phyloP scores from a whole-genome alignment of 2,888 invertebrate genomes.

The Coelogynopora nodosa region DNA sequence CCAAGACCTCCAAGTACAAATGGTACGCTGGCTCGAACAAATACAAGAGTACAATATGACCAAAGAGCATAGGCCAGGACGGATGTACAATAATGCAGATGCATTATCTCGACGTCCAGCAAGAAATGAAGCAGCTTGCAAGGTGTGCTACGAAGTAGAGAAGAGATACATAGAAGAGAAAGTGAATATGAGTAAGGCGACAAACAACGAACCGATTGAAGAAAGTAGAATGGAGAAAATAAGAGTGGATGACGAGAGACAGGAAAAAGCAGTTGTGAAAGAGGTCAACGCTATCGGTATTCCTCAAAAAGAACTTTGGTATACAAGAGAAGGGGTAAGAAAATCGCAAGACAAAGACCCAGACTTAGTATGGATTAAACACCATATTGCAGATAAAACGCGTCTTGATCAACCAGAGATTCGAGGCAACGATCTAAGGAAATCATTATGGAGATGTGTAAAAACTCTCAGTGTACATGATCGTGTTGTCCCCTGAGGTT shows the following conservation, averaged over 20 bases:
- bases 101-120: not conserved
- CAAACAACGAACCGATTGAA: no score
- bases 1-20: not conserved
- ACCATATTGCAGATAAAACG: not conserved
- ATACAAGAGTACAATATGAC: not conserved
- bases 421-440: not conserved
- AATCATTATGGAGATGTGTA: not conserved
- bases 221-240: not conserved
- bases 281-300: not conserved
- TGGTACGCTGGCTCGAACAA: not conserved
- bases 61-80: not conserved
- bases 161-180: no score
- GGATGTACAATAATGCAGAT: not conserved
- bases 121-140: not conserved
- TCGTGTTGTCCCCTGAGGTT: no score
- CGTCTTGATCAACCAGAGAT: not conserved
- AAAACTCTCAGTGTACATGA: not conserved
- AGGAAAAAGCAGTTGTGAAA: not conserved
- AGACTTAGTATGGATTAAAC: not conserved
- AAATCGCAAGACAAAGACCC: not conserved
- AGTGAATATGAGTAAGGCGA: no score
- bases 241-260: not conserved
- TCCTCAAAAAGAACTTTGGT: not conserved
- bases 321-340: not conserved
- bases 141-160: not conserved